phyloP scores from a whole-genome alignment of 2,888 invertebrate species.

The Drosophila rubida region DNA sequence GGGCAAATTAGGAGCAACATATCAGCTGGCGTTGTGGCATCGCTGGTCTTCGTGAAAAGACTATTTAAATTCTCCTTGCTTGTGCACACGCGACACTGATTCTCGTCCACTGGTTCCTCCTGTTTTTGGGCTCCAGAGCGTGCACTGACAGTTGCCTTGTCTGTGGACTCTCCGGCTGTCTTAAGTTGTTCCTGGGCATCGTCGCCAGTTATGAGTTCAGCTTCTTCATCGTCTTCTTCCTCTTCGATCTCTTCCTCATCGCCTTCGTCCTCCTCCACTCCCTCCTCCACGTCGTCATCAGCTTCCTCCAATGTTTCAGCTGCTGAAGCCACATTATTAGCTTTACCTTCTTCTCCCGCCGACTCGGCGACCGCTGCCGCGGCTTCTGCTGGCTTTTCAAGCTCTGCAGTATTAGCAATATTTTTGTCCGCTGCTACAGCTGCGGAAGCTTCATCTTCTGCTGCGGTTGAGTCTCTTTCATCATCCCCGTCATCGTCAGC shows the following conservation, averaged over 20 bases:
- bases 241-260: constrained; percentile 29
- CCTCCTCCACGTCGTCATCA: constrained; percentile 25
- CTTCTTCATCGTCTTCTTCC: constrained; percentile 53
- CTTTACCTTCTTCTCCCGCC: constrained; percentile 14
- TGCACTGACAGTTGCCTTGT: constrained; percentile 25
- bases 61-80: constrained; percentile 77
- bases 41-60: constrained; percentile 79
- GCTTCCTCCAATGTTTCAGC: constrained; percentile 22
- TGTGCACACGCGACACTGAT: constrained; percentile 84
- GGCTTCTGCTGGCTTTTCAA: constrained; percentile 15
- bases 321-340: constrained; percentile 23
- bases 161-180: constrained; percentile 29
- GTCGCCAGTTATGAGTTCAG: constrained; percentile 62
- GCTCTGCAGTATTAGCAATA: constrained; percentile 20
- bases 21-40: constrained; percentile 81
- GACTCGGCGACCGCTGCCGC: constrained; percentile 16
- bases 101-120: constrained; percentile 77
- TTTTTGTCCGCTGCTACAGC: constrained; percentile 4
- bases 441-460: constrained; percentile 11
- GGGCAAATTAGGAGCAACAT: constrained; percentile 84
- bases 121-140: constrained; percentile 52
- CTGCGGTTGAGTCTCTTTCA: constrained; percentile 17
- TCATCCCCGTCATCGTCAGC: constrained; percentile 37
- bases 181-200: constrained; percentile 46
- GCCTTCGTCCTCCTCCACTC: constrained; percentile 20